Base-by-base conservation (phyloP, 1,140 invertebrate species). In the Bombus affinis region DNA sequence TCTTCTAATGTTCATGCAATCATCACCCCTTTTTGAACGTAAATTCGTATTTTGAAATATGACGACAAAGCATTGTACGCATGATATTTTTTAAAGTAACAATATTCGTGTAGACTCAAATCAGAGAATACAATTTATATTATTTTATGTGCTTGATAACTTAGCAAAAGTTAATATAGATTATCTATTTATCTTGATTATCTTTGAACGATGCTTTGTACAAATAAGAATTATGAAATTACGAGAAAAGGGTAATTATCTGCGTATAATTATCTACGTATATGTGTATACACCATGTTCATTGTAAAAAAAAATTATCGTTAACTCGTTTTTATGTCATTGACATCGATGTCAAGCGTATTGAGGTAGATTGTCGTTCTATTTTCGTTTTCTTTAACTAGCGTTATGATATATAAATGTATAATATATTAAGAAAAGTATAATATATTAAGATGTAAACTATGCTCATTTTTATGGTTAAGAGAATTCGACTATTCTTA, bases 281-380 rank as follows among this genome's bases (percentile, higher is more conserved):
- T 74, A 68, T 42, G 75, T 66, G 73, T 42, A 78, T 37, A 66
- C 25, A 66, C 75, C 83, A 76, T 90, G 57, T 82, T 81, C 65
- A 90, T 85, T 89, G 65, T 87, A 89, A 87, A 77, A 89, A 89
- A 62, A 62, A 62, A 62, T 84, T 44, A 71, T 89, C 75, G 81
- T 86, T 86, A 78, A 81, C 32, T 76, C 57, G 84, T 85, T 89
- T 90, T 89, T 85, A 89, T 85, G 88, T 87, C 68, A 72, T 70
- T 81, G 76, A 84, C 77, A 78, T 81, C 71, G 77, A 74, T 84
- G 85, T 84, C 62, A 44, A 78, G 72, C 68, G 59, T 80, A 47
- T n/a, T 81, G 75, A 74, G 68, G 47, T 32, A 59, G 62, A 87
- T 83, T 15, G 42, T 86, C 70, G 12, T 9, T n/a, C 72, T 44